Evolutionary conservation across 2,797 vertebrate species (phyloP).

Genomic region (Capromys pilorides): DNA sequence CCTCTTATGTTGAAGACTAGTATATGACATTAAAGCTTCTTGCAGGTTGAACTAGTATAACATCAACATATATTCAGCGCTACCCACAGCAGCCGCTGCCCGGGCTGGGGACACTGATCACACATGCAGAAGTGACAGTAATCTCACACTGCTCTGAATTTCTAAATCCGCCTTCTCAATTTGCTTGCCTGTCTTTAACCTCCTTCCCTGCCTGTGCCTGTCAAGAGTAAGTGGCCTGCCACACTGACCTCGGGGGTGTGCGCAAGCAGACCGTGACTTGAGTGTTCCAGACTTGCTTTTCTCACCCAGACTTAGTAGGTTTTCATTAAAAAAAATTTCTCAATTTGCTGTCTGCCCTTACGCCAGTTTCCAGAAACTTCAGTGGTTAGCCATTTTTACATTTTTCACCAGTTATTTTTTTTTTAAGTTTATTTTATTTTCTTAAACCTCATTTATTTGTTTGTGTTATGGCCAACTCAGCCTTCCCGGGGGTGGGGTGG

Average conservation of each 20-base stretch:
- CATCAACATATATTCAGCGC: not conserved
- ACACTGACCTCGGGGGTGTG: not conserved
- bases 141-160: not conserved
- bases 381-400: constrained; percentile 3
- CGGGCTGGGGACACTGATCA: not conserved
- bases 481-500: too few relatives aligned
- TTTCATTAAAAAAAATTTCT: constrained; percentile 26
- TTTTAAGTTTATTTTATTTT: too few relatives aligned
- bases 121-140: not conserved
- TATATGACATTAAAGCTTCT: not conserved
- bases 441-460: too few relatives aligned
- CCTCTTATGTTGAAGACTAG: not conserved
- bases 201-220: not conserved
- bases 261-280: not conserved
- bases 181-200: not conserved
- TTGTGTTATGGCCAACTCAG: too few relatives aligned
- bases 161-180: not conserved
- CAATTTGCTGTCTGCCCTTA: not conserved
- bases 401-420: not conserved
- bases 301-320: not conserved
- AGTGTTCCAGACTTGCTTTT: not conserved
- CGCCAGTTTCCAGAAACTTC: constrained; percentile 16
- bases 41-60: not conserved
- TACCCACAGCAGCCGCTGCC: not conserved
- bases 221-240: not conserved